phyloP scores from a whole-genome alignment of 2,113 vertebrate genomes.

The Scalopus aquaticus region DNA sequence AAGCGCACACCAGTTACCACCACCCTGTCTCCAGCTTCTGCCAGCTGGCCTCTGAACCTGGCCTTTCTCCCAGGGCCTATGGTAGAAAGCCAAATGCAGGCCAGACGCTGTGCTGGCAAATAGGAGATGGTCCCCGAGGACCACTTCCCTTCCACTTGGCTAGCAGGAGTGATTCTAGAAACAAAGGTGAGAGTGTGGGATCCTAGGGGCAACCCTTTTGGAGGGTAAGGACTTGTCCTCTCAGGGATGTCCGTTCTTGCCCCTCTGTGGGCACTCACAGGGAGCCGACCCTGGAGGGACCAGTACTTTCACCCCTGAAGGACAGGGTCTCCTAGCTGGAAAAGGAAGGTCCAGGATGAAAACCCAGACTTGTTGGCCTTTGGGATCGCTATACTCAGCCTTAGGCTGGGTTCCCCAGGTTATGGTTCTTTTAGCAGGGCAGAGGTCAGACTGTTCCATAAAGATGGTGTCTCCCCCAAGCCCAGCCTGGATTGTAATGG shows the following conservation, averaged over 20 bases:
- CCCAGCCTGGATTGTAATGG: not conserved
- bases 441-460: not conserved
- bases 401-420: not conserved
- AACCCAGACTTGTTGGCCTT: not conserved
- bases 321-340: not conserved
- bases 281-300: not conserved
- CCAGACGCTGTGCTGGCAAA: not conserved
- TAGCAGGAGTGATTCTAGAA: not conserved
- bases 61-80: not conserved
- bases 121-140: no score
- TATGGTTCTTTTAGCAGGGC: not conserved
- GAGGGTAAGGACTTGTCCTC: not conserved
- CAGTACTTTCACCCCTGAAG: not conserved
- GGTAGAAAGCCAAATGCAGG: no score
- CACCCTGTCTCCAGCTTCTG: not conserved
- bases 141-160: not conserved
- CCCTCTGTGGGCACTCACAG: not conserved
- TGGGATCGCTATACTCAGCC: fast-evolving
- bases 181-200: not conserved
- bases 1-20: not conserved
- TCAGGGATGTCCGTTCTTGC: not conserved
- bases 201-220: not conserved
- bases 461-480: not conserved
- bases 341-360: not conserved
- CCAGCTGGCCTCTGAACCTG: not conserved